Evolutionary conservation across 2,888 invertebrate genomes (phyloP), one percentile per base, ranked within the genome.

Genomic region (Drosophila peninsularis): DNA sequence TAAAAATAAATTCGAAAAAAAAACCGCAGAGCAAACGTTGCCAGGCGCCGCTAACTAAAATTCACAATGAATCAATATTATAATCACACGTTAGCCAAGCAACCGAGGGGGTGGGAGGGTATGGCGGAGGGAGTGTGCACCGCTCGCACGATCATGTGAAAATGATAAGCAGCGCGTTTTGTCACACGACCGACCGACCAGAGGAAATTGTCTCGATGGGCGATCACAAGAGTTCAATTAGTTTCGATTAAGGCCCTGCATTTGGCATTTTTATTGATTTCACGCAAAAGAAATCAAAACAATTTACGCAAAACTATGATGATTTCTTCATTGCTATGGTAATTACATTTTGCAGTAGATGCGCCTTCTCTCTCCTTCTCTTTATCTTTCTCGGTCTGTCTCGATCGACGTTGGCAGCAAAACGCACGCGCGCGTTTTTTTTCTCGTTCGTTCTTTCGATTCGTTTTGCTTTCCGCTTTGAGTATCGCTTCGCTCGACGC

Each of bases 191-290:
- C 27, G 27, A 30, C 6, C 27, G 6, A 6, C 49, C n/a, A 17
- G 5, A 49, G 47, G 65, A 41, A 50, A 45, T 42, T 49, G 34
- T 50, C 55, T 55, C 21, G 45, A 17, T 36, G 52, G 74, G 17
- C 68, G 71, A 75, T 82, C 86, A 79, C 78, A 78, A 83, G 78
- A 76, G 80, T 76, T 82, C 77, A 83, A 90, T 83, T 81, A 88
- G 87, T 75, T 77, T 79, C 61, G 75, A 82, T 78, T 69, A 55
- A 74, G 67, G 65, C 62, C 62, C 57, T 66, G 64, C 64, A 70
- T 61, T 80, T 75, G 44, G 53, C 45, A 34, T 42, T 76, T 71
- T 88, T 75, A 82, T 88, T 85, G 83, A 82, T 83, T 88, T 80
- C 77, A 78, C 66, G 70, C 78, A 57, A 60, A 69, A 64, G 74